Base-by-base conservation (phyloP, 2,888 invertebrate species). In the Neuroscelio doddi region DNA sequence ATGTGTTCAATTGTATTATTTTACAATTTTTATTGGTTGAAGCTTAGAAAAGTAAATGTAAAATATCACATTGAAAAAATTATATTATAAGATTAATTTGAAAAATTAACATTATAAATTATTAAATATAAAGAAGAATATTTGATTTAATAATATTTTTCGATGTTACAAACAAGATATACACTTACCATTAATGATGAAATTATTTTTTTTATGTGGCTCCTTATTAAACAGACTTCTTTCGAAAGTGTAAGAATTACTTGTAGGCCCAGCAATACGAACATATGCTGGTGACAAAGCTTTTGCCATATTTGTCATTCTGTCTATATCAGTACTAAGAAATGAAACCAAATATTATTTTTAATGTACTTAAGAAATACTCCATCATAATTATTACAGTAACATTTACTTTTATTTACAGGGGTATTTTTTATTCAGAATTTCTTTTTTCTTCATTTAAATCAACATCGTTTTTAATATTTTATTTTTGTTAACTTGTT, bases 201-300 rank as follows among this genome's bases (percentile, higher is more conserved):
- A 70, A 16, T 70, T 64, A n/a, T 72, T 50, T 51, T 76, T 66
- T 38, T 64, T 27, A 1, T 59, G 59, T 4, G 64, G 36, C 14
- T 62, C 57, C n/a, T 73, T 56, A 0, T 65, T 68, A 30, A 69
- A 68, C 38, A 72, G 46, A 1, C 61, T 53, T 36, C 64, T 72
- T 39, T 74, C 70, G 41, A 83, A 83, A 2, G 69, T 69, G 49
- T 79, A 77, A 14, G 76, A 75, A 1, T 88, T 84, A 1, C 90
- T 90, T 46, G 88, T 88, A 0, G 91, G 90, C 0, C 93, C 93
- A 12, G 91, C 90, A 38, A 95, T 87, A 47, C 93, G 88, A 1
- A 95, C 82, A 81, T 89, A 93, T 0, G 92, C 90, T 1, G 94
- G 93, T 0, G 90, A 86, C 12, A 94, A 81, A 1, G 90, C 87